Evolutionary conservation across 1,140 invertebrate species (phyloP).

Genomic region (Pachypsylla venusta): DNA sequence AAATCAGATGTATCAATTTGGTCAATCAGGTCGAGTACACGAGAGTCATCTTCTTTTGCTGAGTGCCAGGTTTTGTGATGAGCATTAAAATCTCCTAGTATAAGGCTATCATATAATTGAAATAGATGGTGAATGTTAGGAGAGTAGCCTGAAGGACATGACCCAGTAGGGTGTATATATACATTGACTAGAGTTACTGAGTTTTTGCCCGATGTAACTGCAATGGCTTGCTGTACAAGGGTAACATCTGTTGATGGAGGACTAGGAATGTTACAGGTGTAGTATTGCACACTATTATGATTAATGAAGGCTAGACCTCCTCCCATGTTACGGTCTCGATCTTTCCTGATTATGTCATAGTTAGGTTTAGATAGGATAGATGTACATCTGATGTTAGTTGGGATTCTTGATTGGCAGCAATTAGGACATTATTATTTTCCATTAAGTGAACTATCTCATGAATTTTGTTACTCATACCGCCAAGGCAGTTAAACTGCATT

Average conservation of each 20-base stretch:
- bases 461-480: not conserved
- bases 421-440: not conserved
- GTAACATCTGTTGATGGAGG: not conserved
- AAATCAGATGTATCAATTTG: not conserved
- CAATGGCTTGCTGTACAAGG: not conserved
- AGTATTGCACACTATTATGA: constrained; percentile 1
- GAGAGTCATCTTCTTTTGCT: not conserved
- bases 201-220: not conserved
- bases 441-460: not conserved
- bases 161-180: not conserved
- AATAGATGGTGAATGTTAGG: not conserved
- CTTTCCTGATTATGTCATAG: not conserved
- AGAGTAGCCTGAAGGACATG: not conserved
- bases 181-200: not conserved
- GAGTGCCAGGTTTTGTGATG: not conserved
- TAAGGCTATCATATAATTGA: not conserved
- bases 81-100: not conserved
- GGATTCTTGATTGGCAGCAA: not conserved
- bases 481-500: not conserved
- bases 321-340: not conserved
- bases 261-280: not conserved
- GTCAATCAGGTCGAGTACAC: not conserved
- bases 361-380: not conserved
- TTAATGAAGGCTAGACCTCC: not conserved
- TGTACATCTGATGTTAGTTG: not conserved